A percentile compares a stretch with the other conserved stretches of the same genome.
These are phyloP conservation scores for Xylophagus ater DNA, from an alignment of 2,888 invertebrate genomes.

Conservation along the genomic window DNA sequence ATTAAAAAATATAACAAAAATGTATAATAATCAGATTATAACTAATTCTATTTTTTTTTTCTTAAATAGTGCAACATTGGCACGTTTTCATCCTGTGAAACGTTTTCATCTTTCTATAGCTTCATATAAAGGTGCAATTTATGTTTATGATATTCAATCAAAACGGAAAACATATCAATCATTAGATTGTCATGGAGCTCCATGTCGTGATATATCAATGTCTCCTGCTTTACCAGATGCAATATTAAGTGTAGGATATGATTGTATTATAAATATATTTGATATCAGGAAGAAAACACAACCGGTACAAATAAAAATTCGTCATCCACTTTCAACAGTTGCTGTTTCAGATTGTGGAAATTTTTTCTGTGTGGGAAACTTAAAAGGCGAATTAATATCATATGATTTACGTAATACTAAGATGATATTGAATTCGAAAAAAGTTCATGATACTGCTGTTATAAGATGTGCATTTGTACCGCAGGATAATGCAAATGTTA, in stretches of 20 bases:
- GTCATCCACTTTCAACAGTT: slow-evolving; percentile 33
- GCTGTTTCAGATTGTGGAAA: slow-evolving; percentile 34
- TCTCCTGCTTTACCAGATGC: slow-evolving; percentile 27
- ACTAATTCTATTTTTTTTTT: neutral
- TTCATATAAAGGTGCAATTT: slow-evolving; percentile 32
- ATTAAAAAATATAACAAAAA: slow-evolving; percentile 11
- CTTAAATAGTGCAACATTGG: slow-evolving; percentile 29
- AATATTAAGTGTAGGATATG: slow-evolving; percentile 35
- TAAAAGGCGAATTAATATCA: slow-evolving; percentile 35
- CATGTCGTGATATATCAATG: slow-evolving; percentile 35
- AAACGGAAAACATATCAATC: slow-evolving; percentile 29
- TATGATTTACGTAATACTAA: slow-evolving; percentile 33
- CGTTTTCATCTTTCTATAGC: slow-evolving; percentile 32
- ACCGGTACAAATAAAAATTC: slow-evolving; percentile 24
- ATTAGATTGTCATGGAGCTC: slow-evolving; percentile 30
- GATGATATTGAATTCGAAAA: slow-evolving; percentile 23
- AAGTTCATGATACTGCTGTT: slow-evolving; percentile 29
- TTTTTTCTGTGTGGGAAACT: slow-evolving; percentile 33
- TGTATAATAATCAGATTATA: neutral
- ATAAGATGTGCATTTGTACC: slow-evolving; percentile 32
- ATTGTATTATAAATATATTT: slow-evolving; percentile 35
- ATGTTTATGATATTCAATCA: slow-evolving; percentile 31
- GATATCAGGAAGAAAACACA: slow-evolving; percentile 31
- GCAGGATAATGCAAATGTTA: slow-evolving; percentile 9
- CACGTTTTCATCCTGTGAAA: slow-evolving; percentile 35